Conservation (phyloP, 2,888 invertebrate species). For the Eurytoma adleriae region DNA sequence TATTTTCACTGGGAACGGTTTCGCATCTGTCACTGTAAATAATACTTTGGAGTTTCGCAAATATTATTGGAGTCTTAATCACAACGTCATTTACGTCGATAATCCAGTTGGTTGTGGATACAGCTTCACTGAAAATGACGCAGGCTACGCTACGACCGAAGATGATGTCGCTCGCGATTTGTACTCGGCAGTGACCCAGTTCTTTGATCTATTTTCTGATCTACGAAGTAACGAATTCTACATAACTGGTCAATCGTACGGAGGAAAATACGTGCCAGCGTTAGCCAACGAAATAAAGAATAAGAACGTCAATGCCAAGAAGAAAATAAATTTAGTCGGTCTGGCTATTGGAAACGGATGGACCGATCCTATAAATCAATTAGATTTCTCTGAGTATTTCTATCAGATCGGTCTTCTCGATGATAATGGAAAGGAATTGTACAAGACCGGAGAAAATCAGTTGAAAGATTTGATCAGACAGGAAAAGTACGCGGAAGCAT, state of each 20-base stretch:
- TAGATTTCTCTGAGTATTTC: slow-evolving; percentile 85
- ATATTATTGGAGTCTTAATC: slow-evolving; percentile 77
- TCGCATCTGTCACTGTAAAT: too few relatives aligned
- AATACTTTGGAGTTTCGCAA: neutral
- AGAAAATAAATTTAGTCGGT: slow-evolving; percentile 84
- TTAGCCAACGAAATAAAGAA: slow-evolving; percentile 84
- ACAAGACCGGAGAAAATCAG: neutral
- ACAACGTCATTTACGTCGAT: slow-evolving; percentile 90
- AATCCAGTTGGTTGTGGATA: slow-evolving; percentile 96
- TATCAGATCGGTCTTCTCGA: slow-evolving; percentile 83
- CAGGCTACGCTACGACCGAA: slow-evolving; percentile 88
- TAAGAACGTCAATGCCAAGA: slow-evolving; percentile 78
- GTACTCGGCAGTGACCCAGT: slow-evolving; percentile 86
- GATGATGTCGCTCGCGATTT: slow-evolving; percentile 88
- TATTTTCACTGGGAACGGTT: too few relatives aligned
- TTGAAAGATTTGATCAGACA: neutral
- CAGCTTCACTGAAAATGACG: slow-evolving; percentile 88
- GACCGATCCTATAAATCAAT: slow-evolving; percentile 85
- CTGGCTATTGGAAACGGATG: slow-evolving; percentile 86
- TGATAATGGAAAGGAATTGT: neutral
- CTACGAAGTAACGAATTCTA: slow-evolving; percentile 85
- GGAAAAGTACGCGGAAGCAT: neutral
- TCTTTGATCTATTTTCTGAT: slow-evolving; percentile 88
- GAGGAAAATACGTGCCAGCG: slow-evolving; percentile 88
- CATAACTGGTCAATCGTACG: slow-evolving; percentile 91